These are phyloP conservation scores for Cryptosula pallasiana DNA, from an alignment of 2,888 invertebrate genomes.

Conservation along the genomic window DNA sequence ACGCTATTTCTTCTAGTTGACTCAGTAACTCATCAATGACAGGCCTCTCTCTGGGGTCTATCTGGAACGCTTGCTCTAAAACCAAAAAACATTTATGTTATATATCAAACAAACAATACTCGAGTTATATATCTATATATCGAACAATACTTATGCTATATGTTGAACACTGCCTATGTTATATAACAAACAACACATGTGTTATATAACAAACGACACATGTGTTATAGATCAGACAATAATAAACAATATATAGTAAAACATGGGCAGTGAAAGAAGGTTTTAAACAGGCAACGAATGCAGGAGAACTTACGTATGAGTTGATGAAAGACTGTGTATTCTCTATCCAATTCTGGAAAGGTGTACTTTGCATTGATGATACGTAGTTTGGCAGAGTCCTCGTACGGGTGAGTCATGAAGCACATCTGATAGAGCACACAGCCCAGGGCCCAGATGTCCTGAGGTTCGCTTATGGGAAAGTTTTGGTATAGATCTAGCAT, in stretches of 20 bases:
- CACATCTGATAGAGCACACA: conserved; percentile 88
- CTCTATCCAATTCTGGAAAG: conserved; percentile 66
- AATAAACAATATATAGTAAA: too few relatives aligned
- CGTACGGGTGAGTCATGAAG: conserved; percentile 91
- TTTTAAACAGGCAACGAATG: too few relatives aligned
- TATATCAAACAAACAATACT: too few relatives aligned
- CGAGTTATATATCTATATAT: too few relatives aligned
- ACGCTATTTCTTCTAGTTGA: conserved; percentile 79
- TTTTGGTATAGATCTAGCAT: conserved; percentile 97
- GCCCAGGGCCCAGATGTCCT: conserved; percentile 95
- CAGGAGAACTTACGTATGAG: conserved; percentile 67
- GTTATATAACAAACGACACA: too few relatives aligned
- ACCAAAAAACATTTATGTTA: too few relatives aligned
- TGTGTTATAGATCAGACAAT: too few relatives aligned
- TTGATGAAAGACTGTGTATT: conserved; percentile 79
- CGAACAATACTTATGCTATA: too few relatives aligned
- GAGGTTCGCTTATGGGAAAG: conserved; percentile 79
- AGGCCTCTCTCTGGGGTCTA: conserved; percentile 75
- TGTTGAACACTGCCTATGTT: too few relatives aligned
- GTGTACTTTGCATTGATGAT: conserved; percentile 94
- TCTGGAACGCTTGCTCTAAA: conserved; percentile 56
- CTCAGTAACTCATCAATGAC: conserved; percentile 75
- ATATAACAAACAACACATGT: too few relatives aligned
- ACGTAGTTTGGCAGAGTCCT: conserved; percentile 85
- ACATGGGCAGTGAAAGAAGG: too few relatives aligned